Evolutionary conservation across 2,888 invertebrate genomes (phyloP), one percentile per base, ranked within the genome.

Genomic region (Elmis aenea): DNA sequence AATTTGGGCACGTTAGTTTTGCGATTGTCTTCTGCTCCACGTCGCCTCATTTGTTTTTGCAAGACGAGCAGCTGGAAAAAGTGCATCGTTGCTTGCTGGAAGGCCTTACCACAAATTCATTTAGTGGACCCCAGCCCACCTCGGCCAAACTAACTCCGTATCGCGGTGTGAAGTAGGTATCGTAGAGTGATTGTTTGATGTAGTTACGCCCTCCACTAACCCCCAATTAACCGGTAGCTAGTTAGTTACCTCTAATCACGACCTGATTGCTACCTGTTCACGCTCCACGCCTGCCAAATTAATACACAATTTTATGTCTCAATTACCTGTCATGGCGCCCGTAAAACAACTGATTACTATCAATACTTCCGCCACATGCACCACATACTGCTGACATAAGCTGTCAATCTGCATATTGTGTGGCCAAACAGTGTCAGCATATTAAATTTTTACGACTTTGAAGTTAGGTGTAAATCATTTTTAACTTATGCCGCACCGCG

Each of bases 191-290:
- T 63, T 61, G 61, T 59, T 54, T 62, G 62, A 62, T 61, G 61
- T 63, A 52, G 62, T 63, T 63, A 64, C 64, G 64, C 64, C 64
- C 62, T 62, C 62, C 58, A 58, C 60, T 59, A 62, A 59, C 64
- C 64, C 63, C 60, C 61, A 65, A 65, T 65, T 65, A 65, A 64
- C 64, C 64, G 54, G 64, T 65, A 64, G 64, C 62, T 57, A 57
- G 61, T 63, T 63, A 62, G 63, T 63, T 62, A 64, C 57, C 55
- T 62, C 61, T 62, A 62, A 64, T 64, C 61, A 62, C 58, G 55
- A 54, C 58, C 58, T 64, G 64, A 65, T 64, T 63, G 64, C 64
- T 64, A 65, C 65, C 65, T 65, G 65, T 64, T 62, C 59, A 57
- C 58, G 59, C 59, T 59, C 56, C 51, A 51, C 55, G 52, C 51